Evolutionary conservation across 2,888 invertebrate species (phyloP), one percentile per base, ranked within the genome.

Genomic region (Panopea generosa): DNA sequence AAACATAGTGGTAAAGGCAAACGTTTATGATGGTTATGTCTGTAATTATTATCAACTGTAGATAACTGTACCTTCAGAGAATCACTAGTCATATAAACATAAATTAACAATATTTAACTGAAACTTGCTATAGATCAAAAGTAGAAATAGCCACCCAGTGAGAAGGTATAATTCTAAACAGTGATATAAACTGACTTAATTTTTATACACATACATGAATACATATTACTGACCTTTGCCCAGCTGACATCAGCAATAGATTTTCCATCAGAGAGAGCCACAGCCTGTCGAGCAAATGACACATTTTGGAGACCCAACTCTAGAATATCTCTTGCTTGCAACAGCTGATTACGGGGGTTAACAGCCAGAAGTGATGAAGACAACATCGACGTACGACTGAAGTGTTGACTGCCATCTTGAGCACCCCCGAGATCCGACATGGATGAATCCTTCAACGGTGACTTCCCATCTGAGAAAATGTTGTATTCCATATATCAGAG

Each of bases 241-340:
- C 91, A 92, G 57, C 85, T 80, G 55, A 92, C 85, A 79, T 92
- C 92, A 27, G 91, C 91, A 45, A 92, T 90, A 22, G 86, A 83
- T 53, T 85, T 87, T 27, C 91, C 91, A 78, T 91, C 92, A 62
- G 86, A 85, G 3, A 87, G 68, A 14, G 90, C 89, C 1, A 90
- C 88, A 22, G 87, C 88, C 59, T 85, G 84, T 33, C 91, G 62
- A 2, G 92, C 91, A 68, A 78, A 86, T 18, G 90, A 90, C 33
- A 92, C 89, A 79, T 91, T 89, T 49, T 84, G 72, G 55, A 92
- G 84, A 0, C 92, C 92, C 2, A 87, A 85, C 56, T 89, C 88
- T 11, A 92, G 87, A 43, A 92, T 90, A 11, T 91, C 89, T 14
- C 89, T 60, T 2, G 91, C 90, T 83, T 88, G 86, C 14, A 86